A percentile compares a stretch with the other conserved stretches of the same genome.
Conservation (phyloP, 2,797 vertebrate species). For the Sternotherus odoratus region DNA sequence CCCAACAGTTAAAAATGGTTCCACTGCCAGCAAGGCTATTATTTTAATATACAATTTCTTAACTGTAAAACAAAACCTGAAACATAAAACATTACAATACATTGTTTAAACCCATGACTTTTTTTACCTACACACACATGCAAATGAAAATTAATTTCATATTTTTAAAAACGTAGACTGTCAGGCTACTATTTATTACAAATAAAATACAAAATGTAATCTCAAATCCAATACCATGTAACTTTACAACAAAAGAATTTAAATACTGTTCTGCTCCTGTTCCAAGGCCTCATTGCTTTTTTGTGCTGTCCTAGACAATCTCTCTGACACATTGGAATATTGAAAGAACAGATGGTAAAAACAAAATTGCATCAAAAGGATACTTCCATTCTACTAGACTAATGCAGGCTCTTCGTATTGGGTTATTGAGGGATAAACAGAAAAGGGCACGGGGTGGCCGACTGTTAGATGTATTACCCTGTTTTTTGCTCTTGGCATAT, state of each 20-base stretch:
- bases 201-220: not conserved
- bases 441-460: constrained; percentile 96
- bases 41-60: not conserved
- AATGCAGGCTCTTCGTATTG: constrained; percentile 98
- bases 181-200: not conserved
- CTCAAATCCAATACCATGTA: not conserved
- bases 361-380: constrained; percentile 85
- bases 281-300: not conserved
- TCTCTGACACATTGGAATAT: not conserved
- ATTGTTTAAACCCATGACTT: not conserved
- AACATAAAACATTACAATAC: not conserved
- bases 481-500: constrained; percentile 99
- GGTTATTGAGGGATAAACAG: constrained; percentile 98
- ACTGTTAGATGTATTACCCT: constrained; percentile 95
- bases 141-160: not conserved
- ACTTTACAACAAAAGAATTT: not conserved
- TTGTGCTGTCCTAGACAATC: not conserved
- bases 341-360: constrained; percentile 16
- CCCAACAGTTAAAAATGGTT: constrained; percentile 29
- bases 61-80: not conserved
- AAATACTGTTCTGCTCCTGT: not conserved
- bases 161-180: not conserved
- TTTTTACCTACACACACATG: not conserved
- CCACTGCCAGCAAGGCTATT: not conserved
- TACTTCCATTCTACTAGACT: constrained; percentile 99